phyloP scores from a whole-genome alignment of 2,113 vertebrate species.

The Uropsilus gracilis region DNA sequence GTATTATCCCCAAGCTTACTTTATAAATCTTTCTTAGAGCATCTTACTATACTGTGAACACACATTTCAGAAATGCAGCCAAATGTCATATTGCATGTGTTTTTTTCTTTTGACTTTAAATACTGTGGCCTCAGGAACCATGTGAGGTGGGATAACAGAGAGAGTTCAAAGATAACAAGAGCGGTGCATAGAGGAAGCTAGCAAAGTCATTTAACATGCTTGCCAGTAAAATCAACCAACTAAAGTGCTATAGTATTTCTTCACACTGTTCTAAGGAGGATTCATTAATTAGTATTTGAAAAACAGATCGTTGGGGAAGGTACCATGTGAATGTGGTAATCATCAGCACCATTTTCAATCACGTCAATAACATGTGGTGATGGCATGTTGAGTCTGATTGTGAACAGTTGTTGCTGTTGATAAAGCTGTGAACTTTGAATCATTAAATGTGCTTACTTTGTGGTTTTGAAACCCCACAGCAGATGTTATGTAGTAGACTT shows the following conservation, averaged over 20 bases:
- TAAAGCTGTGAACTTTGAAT: slow-evolving; percentile 81
- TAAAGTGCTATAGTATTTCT: slow-evolving; percentile 68
- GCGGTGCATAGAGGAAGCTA: slow-evolving; percentile 77
- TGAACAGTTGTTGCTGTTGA: slow-evolving; percentile 80
- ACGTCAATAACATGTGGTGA: slow-evolving; percentile 71
- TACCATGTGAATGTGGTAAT: slow-evolving; percentile 62
- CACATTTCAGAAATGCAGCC: slow-evolving; percentile 31
- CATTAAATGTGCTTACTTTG: slow-evolving; percentile 75
- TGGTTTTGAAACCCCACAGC: slow-evolving; percentile 77
- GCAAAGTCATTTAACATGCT: slow-evolving; percentile 68
- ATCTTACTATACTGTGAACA: not conserved
- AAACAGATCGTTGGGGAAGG: slow-evolving; percentile 73
- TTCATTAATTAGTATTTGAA: slow-evolving; percentile 76
- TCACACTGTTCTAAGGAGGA: slow-evolving; percentile 72
- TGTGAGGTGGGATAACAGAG: not conserved
- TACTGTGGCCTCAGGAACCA: slow-evolving; percentile 31
- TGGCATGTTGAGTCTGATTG: slow-evolving; percentile 75
- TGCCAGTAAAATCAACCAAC: slow-evolving; percentile 53
- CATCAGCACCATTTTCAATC: slow-evolving; percentile 69
- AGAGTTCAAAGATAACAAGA: slow-evolving; percentile 76
- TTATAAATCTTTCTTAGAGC: not conserved
- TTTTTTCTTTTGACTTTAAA: slow-evolving; percentile 45
- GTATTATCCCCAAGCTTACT: not conserved
- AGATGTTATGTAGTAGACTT: slow-evolving; percentile 74
- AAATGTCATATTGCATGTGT: not conserved